These are phyloP conservation scores for Gorsachius goisagi DNA, from an alignment of 2,113 vertebrate species.

Conservation along the genomic window DNA sequence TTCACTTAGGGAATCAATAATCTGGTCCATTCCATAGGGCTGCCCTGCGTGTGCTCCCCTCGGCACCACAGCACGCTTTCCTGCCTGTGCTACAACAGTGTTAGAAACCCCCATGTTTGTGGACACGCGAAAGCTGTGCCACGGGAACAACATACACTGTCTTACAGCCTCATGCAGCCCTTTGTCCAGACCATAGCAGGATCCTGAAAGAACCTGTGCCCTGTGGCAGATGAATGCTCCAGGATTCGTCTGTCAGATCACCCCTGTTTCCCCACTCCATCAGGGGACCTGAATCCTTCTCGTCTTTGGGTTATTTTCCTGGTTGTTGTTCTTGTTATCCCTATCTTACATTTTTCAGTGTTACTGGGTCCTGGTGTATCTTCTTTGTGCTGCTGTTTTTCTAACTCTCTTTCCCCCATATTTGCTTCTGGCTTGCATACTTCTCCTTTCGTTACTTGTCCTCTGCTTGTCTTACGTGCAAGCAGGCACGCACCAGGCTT, in stretches of 20 bases:
- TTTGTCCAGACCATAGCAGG: not conserved
- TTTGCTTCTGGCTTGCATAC: not conserved
- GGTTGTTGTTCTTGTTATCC: not conserved
- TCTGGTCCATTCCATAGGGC: not conserved
- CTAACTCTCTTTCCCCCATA: not conserved
- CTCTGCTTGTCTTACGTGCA: not conserved
- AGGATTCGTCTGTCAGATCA: not conserved
- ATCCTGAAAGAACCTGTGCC: not conserved
- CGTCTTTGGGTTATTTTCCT: not conserved
- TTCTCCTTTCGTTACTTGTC: not conserved
- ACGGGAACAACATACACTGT: not conserved
- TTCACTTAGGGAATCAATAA: conserved; percentile 5
- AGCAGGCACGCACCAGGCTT: not conserved
- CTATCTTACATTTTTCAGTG: not conserved
- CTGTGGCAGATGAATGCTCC: not conserved
- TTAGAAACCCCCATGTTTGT: not conserved
- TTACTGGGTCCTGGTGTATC: not conserved
- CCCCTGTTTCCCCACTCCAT: not conserved
- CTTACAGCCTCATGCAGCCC: not conserved
- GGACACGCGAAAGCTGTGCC: not conserved
- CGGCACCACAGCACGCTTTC: not conserved
- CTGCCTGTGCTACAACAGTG: not conserved
- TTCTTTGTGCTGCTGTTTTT: not conserved
- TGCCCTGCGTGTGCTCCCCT: not conserved
- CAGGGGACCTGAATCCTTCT: not conserved